Conservation (phyloP, 2,888 invertebrate species). For the Leistus spinibarbis region DNA sequence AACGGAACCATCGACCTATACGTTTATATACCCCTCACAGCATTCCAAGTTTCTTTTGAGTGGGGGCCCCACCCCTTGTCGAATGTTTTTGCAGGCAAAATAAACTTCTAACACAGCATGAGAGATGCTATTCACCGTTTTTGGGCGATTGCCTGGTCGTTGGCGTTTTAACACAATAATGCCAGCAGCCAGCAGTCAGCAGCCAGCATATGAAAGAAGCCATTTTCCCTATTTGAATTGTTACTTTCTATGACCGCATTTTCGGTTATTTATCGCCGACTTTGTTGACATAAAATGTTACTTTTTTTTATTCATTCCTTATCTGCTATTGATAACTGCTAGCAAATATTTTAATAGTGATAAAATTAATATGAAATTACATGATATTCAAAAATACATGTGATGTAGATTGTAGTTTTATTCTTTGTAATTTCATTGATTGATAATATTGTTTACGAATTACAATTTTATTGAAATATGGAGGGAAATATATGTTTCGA, state of each 20-base stretch:
- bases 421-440: background rate
- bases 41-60: background rate
- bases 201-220: background rate
- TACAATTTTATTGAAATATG: background rate
- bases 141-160: no score
- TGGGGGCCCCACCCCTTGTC: background rate
- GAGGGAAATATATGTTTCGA: background rate
- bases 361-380: background rate
- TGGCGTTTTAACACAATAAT: no score
- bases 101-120: background rate
- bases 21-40: background rate
- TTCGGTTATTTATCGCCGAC: background rate
- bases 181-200: no score
- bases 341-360: background rate
- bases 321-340: background rate
- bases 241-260: background rate
- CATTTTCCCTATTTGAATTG: background rate
- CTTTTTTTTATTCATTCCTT: background rate
- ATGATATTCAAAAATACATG: background rate
- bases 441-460: background rate
- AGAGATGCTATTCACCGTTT: background rate
- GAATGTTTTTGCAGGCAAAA: background rate
- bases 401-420: no score
- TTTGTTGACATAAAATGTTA: background rate
- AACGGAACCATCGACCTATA: background rate